Percentiles rank a stretch among this genome's conserved stretches.
Evolutionary conservation across 2,888 invertebrate species (phyloP).

Genomic region (Polyommatus icarus): DNA sequence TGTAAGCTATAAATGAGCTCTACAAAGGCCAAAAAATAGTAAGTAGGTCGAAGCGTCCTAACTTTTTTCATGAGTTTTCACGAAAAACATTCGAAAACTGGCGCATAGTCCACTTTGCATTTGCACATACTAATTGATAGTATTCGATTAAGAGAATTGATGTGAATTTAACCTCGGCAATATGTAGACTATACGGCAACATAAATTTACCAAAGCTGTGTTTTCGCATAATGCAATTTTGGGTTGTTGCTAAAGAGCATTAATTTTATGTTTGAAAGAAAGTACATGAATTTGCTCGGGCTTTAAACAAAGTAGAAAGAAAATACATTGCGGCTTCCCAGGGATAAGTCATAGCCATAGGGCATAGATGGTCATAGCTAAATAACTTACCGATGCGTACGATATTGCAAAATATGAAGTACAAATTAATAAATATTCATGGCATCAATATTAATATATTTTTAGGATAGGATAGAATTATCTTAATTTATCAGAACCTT

Average conservation of each 20-base stretch:
- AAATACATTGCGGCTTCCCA: no score
- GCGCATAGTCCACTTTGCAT: conserved; percentile 33
- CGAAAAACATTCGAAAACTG: conserved; percentile 3
- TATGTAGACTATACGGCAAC: conserved; percentile 40
- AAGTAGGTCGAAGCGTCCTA: conserved; percentile 3
- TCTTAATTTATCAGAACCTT: no score
- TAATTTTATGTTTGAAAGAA: neutral
- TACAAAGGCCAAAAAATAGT: neutral
- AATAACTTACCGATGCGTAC: no score
- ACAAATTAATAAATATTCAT: no score
- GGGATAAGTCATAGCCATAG: no score
- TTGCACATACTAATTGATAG: conserved; percentile 39
- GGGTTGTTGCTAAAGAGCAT: neutral
- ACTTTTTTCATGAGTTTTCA: neutral
- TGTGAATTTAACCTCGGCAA: conserved; percentile 44
- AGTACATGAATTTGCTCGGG: neutral
- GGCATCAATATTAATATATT: no score
- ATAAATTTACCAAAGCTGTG: conserved; percentile 34
- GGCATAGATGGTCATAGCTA: no score
- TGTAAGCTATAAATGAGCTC: neutral
- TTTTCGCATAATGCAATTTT: conserved; percentile 31
- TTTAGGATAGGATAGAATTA: no score
- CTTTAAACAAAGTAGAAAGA: neutral
- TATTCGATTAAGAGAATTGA: conserved; percentile 45
- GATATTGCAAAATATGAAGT: no score